phyloP scores from a whole-genome alignment of 2,113 vertebrate species.

The Pseudorectes ferrugineus region DNA sequence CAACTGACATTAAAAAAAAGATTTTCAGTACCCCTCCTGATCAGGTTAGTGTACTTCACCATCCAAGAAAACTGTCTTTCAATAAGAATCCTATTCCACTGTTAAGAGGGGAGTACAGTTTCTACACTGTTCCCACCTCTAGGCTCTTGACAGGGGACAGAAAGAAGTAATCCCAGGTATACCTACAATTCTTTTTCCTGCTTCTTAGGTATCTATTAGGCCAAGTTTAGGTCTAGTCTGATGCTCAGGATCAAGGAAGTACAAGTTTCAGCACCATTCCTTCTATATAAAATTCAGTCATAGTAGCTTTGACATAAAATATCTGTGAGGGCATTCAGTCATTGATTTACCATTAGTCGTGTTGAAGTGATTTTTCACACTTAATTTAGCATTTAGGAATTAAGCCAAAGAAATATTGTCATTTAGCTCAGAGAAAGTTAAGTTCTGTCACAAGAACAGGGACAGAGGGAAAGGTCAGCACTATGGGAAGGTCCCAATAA shows the following conservation, averaged over 20 bases:
- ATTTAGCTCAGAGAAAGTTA: background rate
- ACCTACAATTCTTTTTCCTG: background rate
- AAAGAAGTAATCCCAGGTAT: background rate
- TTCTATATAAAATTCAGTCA: background rate
- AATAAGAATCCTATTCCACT: background rate
- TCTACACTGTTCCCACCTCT: background rate
- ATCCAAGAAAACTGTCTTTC: background rate
- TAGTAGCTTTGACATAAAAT: background rate
- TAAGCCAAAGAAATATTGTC: background rate
- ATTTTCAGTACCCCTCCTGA: background rate
- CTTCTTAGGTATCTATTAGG: background rate
- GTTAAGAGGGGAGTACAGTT: background rate
- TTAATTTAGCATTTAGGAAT: background rate
- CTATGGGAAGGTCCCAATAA: background rate
- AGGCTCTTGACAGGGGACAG: background rate
- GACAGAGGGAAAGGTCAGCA: background rate
- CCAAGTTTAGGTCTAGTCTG: background rate
- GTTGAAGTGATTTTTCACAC: background rate
- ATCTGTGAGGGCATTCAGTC: background rate
- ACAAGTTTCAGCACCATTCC: background rate
- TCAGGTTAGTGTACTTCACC: background rate
- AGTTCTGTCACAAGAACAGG: background rate
- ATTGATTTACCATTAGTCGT: background rate
- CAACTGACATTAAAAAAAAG: background rate
- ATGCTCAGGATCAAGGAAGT: background rate